Evolutionary conservation across 2,797 vertebrate genomes (phyloP).

Genomic region (Netta rufina): DNA sequence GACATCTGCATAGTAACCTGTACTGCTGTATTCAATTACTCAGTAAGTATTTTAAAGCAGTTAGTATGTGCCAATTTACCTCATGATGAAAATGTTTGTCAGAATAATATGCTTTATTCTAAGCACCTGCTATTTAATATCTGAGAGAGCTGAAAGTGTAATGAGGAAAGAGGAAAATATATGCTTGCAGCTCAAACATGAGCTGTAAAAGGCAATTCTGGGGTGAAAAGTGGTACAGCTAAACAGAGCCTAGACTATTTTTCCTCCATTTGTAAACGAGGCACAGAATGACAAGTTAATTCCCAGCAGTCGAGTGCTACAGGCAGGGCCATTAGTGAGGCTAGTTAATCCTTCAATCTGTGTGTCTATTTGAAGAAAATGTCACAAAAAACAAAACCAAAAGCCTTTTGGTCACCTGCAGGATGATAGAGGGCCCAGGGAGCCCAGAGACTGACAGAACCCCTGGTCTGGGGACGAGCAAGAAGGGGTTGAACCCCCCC

Average conservation of each 20-base stretch:
- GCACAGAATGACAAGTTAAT: conserved; percentile 53
- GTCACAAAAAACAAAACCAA: background rate
- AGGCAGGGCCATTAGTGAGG: background rate
- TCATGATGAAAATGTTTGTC: conserved; percentile 65
- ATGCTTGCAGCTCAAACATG: background rate
- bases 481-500: background rate
- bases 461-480: rapidly evolving
- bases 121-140: conserved; percentile 59
- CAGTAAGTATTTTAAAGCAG: conserved; percentile 39
- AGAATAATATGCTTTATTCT: conserved; percentile 62
- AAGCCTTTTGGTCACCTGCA: background rate
- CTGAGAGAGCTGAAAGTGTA: conserved; percentile 21
- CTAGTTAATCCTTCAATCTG: conserved; percentile 47
- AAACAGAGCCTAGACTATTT: conserved; percentile 9
- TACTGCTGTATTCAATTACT: conserved; percentile 53
- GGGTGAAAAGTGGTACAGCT: conserved; percentile 35
- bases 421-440: background rate
- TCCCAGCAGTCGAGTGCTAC: background rate
- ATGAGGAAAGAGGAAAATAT: conserved; percentile 46
- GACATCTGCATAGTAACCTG: conserved; percentile 63
- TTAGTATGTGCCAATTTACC: conserved; percentile 48
- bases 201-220: conserved; percentile 40
- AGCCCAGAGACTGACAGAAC: rapidly evolving
- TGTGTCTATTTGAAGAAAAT: conserved; percentile 13
- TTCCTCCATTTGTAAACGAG: conserved; percentile 38